Evolutionary conservation across 2,797 vertebrate species (phyloP).

Genomic region (Graptemys geographica): DNA sequence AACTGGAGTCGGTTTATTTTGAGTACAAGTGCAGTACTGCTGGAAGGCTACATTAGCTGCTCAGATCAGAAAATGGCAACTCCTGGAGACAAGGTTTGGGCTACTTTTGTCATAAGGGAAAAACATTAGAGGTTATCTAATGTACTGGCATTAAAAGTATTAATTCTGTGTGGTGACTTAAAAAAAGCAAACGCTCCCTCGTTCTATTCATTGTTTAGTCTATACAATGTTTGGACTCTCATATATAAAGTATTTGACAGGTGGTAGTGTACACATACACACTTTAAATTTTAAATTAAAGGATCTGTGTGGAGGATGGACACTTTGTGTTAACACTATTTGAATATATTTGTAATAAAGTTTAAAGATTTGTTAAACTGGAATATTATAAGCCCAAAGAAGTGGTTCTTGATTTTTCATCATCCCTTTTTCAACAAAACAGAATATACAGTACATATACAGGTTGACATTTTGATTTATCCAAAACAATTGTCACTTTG

Average conservation of each 20-base stretch:
- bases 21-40: conserved; percentile 48
- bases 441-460: conserved; percentile 78
- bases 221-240: conserved; percentile 52
- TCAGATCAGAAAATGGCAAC: conserved; percentile 24
- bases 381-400: conserved; percentile 77
- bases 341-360: conserved; percentile 71
- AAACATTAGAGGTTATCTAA: conserved; percentile 30
- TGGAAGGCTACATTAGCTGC: background rate
- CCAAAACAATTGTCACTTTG: conserved; percentile 79
- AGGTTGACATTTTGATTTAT: conserved; percentile 76
- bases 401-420: conserved; percentile 75
- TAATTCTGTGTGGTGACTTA: background rate
- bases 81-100: background rate
- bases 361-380: conserved; percentile 74
- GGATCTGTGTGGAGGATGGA: conserved; percentile 67
- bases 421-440: conserved; percentile 82
- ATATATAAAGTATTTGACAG: conserved; percentile 46
- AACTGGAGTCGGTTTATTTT: conserved; percentile 64
- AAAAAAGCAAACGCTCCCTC: conserved; percentile 21
- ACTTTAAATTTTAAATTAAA: conserved; percentile 78
- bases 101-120: conserved; percentile 16
- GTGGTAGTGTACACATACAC: conserved; percentile 72
- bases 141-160: conserved; percentile 26
- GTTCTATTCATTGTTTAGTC: conserved; percentile 37
- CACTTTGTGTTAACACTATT: conserved; percentile 68